Base-by-base conservation (phyloP, 2,113 vertebrate species). In the Reinhardtius hippoglossoides region DNA sequence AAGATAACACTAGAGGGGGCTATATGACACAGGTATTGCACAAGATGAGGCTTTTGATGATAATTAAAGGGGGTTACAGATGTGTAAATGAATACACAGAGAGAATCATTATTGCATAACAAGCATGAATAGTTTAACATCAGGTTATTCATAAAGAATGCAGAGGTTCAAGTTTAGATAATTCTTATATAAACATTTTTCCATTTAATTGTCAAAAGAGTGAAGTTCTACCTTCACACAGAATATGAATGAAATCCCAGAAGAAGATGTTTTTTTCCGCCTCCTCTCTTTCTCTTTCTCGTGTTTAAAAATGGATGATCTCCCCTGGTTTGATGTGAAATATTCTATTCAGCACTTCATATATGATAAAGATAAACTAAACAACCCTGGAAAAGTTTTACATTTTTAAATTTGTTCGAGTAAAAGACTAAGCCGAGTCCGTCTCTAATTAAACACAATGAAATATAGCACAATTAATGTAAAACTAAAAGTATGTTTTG, bases 1-100 rank as follows among this genome's bases (percentile, higher is more conserved):
- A 0, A 44, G 3, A 4, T 20, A 31, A 80, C 92, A 91, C 91
- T 83, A 93, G 92, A 91, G 85, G 92, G 91, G 2, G 85, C 71
- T 83, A 76, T 64, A 73, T 69, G 64, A 84, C 57, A 71, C 1
- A 0, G 20, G 15, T 44, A 67, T 18, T 26, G 35, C 20, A 69
- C 42, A 72, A 31, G 31, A 44, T 9, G 3, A 42, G 20, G 15
- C 31, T 20, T 64, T 57, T n/a, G 21, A 35, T 63, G 40, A 64
- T 20, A 52, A 10, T 50, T 21, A 1, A 63, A 42, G 5, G n/a
- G 12, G 18, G 8, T 26, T 35, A n/a, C 9, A 59, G 59, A 72
- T 54, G 5, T 68, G 16, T 21, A 9, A 63, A 31, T 10, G 3
- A 62, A 48, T 20, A 62, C 27, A n/a, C 0, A 71, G 20, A 59